These are phyloP conservation scores for Chesias legatella DNA, from an alignment of 2,888 invertebrate genomes.

Conservation along the genomic window DNA sequence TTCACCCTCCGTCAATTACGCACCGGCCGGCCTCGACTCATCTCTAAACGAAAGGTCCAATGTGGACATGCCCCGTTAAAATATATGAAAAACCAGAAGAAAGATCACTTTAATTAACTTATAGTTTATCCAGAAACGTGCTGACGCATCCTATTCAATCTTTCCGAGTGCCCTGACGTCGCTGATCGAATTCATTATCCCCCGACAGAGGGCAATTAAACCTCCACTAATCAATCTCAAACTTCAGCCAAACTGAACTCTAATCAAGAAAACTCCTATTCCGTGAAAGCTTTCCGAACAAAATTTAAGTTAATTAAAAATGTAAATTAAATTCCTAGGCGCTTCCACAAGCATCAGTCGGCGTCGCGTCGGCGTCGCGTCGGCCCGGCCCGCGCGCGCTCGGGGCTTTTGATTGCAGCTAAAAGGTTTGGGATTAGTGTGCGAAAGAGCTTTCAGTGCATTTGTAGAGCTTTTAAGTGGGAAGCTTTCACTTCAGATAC, in stretches of 20 bases:
- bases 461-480: slow-evolving; percentile 81
- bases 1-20: slow-evolving; percentile 67
- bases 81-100: too few relatives aligned
- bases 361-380: slow-evolving; percentile 30
- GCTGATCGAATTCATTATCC: slow-evolving; percentile 79
- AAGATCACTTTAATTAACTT: slow-evolving; percentile 11
- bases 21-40: slow-evolving; percentile 43
- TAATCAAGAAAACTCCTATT: slow-evolving; percentile 80
- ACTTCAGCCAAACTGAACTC: slow-evolving; percentile 78
- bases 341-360: slow-evolving; percentile 78
- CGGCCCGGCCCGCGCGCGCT: slow-evolving; percentile 48
- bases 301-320: slow-evolving; percentile 81
- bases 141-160: slow-evolving; percentile 55
- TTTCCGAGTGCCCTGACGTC: slow-evolving; percentile 60
- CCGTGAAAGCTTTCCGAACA: slow-evolving; percentile 80
- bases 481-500: slow-evolving; percentile 80
- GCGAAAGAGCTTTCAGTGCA: slow-evolving; percentile 81
- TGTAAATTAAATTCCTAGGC: slow-evolving; percentile 81
- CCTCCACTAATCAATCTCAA: slow-evolving; percentile 80
- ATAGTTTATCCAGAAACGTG: slow-evolving; percentile 40
- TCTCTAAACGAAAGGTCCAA: slow-evolving; percentile 30
- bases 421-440: slow-evolving; percentile 81
- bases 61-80: slow-evolving; percentile 43
- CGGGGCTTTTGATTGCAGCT: slow-evolving; percentile 81
- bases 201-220: slow-evolving; percentile 78